Evolutionary conservation across 2,113 vertebrate species (phyloP).

Genomic region (Brachyhypopomus occidentalis): DNA sequence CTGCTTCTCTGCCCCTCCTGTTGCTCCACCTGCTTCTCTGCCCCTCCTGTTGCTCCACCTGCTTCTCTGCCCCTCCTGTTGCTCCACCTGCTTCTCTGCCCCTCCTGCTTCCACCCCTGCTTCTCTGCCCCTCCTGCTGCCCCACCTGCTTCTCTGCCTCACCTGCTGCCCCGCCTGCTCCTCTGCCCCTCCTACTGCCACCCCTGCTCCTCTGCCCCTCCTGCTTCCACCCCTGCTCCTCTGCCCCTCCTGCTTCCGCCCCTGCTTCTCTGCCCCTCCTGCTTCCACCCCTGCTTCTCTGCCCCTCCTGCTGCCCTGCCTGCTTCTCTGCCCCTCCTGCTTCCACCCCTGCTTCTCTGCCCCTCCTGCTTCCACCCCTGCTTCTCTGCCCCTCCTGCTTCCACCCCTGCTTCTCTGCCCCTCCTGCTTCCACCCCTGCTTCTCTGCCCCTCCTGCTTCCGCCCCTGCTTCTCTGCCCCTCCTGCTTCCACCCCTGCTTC

Average conservation of each 20-base stretch:
- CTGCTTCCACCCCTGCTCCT: too few relatives aligned
- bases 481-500: too few relatives aligned
- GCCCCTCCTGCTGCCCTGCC: background rate
- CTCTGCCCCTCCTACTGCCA: too few relatives aligned
- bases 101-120: too few relatives aligned
- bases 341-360: background rate
- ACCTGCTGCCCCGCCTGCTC: background rate
- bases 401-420: background rate
- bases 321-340: background rate
- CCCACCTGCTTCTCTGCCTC: background rate
- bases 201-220: background rate
- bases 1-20: background rate
- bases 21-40: background rate
- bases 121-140: background rate
- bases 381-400: too few relatives aligned
- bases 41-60: too few relatives aligned
- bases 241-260: too few relatives aligned
- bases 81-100: background rate
- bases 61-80: background rate
- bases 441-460: too few relatives aligned
- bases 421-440: too few relatives aligned
- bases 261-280: background rate
- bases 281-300: background rate
- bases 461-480: background rate
- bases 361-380: too few relatives aligned